Evolutionary conservation across 2,113 vertebrate genomes (phyloP), one percentile per base, ranked within the genome.

Genomic region (Carassius gibelio): DNA sequence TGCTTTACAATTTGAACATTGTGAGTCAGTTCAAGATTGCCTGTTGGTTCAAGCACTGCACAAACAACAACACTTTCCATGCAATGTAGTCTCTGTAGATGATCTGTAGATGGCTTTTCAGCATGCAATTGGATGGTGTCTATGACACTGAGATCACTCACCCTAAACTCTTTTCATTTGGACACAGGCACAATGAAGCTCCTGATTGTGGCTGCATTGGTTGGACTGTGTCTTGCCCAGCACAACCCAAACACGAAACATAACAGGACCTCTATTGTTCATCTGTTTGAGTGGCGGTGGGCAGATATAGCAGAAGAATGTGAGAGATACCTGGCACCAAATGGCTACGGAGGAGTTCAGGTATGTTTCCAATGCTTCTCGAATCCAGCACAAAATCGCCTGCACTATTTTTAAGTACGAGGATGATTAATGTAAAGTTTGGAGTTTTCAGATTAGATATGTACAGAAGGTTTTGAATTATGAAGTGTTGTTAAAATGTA

Each of bases 261-360:
- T 0, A 89, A 91, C 2, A 90, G 88, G 52, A 95, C 94, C 0
- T 91, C 96, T 3, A 92, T 96, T 0, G 95, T 96, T 0, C 95
- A 96, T 42, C 91, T 96, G 78, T 97, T 95, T 80, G 96, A 96
- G 72, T 96, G 95, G 95, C 92, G 92, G 75, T 97, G 96, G 96
- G 85, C 3, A 0, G 96, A 97, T 59, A 89, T 96, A 66, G 95
- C 96, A 71, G 87, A 87, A 14, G 96, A 97, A 87, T 97, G 96
- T 85, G 96, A 96, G 19, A 85, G 89, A 55, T 96, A 94, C 57
- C 90, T 97, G 69, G 94, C 75, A 62, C 94, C 95, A 3, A 89
- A 91, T 84, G 95, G 95, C 11, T 96, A 94, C 85, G 94, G 92
- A 66, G 96, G 95, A 4, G 94, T 97, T 62, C 96, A 96, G 95